Conservation (phyloP, 2,797 vertebrate species). For the Betta splendens region DNA sequence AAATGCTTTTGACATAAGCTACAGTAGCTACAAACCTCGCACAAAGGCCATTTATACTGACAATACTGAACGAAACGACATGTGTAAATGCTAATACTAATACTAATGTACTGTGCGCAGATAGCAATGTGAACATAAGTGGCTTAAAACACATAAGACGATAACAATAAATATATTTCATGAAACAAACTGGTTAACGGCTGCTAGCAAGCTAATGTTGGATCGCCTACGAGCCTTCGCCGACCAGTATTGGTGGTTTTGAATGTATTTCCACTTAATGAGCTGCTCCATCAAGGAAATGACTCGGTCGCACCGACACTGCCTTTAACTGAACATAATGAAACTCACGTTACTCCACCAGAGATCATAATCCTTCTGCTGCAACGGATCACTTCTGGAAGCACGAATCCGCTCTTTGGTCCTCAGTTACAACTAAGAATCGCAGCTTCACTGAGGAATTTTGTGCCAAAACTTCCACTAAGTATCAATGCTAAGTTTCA, state of each 20-base stretch:
- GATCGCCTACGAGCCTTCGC: background rate
- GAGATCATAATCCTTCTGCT: background rate
- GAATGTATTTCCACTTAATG: background rate
- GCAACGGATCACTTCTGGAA: accelerated
- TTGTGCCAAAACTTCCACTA: background rate
- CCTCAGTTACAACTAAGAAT: background rate
- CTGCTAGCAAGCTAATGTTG: background rate
- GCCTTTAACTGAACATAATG: conserved; percentile 6
- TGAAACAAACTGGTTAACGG: no score
- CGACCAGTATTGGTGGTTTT: accelerated
- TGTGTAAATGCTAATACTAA: no score
- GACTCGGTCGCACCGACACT: background rate
- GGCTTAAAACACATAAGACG: no score
- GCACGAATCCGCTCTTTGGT: accelerated
- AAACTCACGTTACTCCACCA: conserved; percentile 45
- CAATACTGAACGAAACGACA: background rate
- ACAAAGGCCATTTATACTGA: background rate
- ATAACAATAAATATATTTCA: no score
- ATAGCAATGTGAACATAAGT: background rate
- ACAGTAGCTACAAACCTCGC: background rate
- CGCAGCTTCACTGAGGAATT: no score
- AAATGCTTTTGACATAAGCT: background rate
- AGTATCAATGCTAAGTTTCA: background rate
- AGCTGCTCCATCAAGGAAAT: background rate
- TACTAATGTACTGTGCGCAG: background rate